Base-by-base conservation (phyloP, 2,888 invertebrate species). In the Itoplectis maculator region DNA sequence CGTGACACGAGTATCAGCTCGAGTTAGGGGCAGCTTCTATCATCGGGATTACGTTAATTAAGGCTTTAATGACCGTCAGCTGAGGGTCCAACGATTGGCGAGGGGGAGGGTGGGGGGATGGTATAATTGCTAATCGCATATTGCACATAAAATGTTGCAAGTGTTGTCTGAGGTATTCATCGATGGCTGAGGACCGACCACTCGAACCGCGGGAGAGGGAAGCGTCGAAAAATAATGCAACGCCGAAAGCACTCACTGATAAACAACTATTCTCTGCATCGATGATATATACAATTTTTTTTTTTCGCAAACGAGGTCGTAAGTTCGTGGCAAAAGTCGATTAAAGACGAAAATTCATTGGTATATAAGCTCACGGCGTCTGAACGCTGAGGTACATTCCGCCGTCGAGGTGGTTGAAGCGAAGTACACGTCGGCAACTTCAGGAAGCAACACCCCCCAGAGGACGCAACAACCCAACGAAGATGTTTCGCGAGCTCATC, bases 401-500 rank as follows among this genome's bases (percentile, higher is more conserved):
- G 83, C 82, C 81, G 79, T 81, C 3, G 77, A 75, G 75, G 80
- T 81, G 68, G 82, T 85, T 85, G 72, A 69, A 79, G 76, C 63
- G 81, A 37, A 9, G 15, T 4, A 2, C 15, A 37, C 37, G 18
- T 8, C 40, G 15, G 61, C 37, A n/a, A 5, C 29, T 2, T 3
- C 29, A 29, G 5, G 5, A 29, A 29, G 29, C 5, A 29, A 2
- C 2, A 29, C 5, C 5, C 29, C 29, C 29, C 29, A 2, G 29
- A 29, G 29, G 29, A 20, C 9, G 11, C n/a, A 29, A 29, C 3
- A 5, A 29, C 61, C 0, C 35, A 61, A 35, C 51, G 59, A 88
- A 29, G 23, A 90, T 89, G 90, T 78, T 90, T 82, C 88, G 87
- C 85, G 88, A 89, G 84, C 73, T 88, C 69, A 77, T 90, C 80